These are phyloP conservation scores for Stenichneumon culpator DNA, from an alignment of 2,888 invertebrate species.

Conservation along the genomic window DNA sequence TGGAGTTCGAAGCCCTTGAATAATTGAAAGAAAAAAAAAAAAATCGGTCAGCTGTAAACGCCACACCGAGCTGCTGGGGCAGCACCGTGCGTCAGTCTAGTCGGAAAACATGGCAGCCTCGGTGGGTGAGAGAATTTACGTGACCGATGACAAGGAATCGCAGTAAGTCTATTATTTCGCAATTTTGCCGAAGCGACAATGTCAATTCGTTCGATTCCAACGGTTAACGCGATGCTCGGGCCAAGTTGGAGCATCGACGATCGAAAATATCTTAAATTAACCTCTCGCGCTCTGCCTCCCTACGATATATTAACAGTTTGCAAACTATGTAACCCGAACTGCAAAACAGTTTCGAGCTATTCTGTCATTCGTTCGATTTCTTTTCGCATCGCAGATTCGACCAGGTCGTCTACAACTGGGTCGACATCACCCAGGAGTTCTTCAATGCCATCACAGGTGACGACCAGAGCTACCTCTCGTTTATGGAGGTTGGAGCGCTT, in stretches of 20 bases:
- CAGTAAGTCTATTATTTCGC: slow-evolving; percentile 78
- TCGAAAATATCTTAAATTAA: slow-evolving; percentile 41
- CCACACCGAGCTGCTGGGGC: slow-evolving; percentile 9
- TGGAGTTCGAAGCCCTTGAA: too few species aligned
- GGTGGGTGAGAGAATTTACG: slow-evolving; percentile 81
- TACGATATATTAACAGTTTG: neutral
- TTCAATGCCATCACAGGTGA: slow-evolving; percentile 88
- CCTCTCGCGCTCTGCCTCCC: slow-evolving; percentile 56
- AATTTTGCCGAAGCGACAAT: slow-evolving; percentile 1
- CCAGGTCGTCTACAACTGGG: slow-evolving; percentile 88
- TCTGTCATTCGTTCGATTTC: slow-evolving; percentile 52
- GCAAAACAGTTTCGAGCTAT: slow-evolving; percentile 27
- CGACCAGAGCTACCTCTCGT: neutral
- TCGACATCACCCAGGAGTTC: slow-evolving; percentile 89
- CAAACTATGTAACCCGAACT: slow-evolving; percentile 48
- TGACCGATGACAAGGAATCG: slow-evolving; percentile 81
- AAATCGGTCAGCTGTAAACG: slow-evolving; percentile 39
- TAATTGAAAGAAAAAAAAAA: too few species aligned
- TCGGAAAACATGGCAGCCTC: slow-evolving; percentile 81
- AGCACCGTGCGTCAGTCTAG: slow-evolving; percentile 64
- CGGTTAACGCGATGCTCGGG: neutral
- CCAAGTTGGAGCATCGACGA: slow-evolving; percentile 8
- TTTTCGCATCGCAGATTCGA: slow-evolving; percentile 76
- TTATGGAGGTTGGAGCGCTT: too few species aligned
- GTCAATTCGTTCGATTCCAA: slow-evolving; percentile 4